Evolutionary conservation across 2,113 vertebrate genomes (phyloP), one percentile per base, ranked within the genome.

Genomic region (Apeltes quadracus): DNA sequence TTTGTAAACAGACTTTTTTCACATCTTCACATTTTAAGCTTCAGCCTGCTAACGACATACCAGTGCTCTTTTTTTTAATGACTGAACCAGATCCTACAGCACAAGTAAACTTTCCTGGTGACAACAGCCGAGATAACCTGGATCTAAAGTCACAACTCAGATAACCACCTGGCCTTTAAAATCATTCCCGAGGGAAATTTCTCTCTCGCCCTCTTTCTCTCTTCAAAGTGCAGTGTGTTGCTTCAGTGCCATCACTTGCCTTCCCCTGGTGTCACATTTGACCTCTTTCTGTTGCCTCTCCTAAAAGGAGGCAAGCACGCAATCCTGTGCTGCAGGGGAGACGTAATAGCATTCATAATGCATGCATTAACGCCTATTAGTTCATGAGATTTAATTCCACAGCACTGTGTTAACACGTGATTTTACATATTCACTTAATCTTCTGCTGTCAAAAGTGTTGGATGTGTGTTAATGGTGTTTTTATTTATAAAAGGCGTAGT

Each of bases 261-360:
- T 83, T 70, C 61, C 67, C 72, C 82, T 72, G 72, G 88, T 91
- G 89, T 89, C 90, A 91, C 68, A 85, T 91, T 87, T 91, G 91
- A 91, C 90, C 91, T 92, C 85, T 79, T 91, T 91, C 78, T 77
- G 76, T 76, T 86, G 76, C 75, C n/a, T 88, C 87, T 67, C 77
- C 84, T 89, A 89, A 90, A 89, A 87, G 84, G 81, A 87, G 68
- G 78, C 25, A 88, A 55, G 86, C 90, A 92, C 87, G 88, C 90
- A 48, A 92, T 83, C 55, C 63, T 70, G 72, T 22, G 72, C 82
- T 76, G 76, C 67, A 51, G 78, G 73, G 67, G 54, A 44, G 51
- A 73, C 12, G 38, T 20, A 34, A 34, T 7, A 34, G 4, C 32
- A 34, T 34, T 34, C 32, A 34, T 34, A 34, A 6, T 34, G 32